Evolutionary conservation across 2,888 invertebrate species (phyloP), one percentile per base, ranked within the genome.

Genomic region (Polydrusus cervinus): DNA sequence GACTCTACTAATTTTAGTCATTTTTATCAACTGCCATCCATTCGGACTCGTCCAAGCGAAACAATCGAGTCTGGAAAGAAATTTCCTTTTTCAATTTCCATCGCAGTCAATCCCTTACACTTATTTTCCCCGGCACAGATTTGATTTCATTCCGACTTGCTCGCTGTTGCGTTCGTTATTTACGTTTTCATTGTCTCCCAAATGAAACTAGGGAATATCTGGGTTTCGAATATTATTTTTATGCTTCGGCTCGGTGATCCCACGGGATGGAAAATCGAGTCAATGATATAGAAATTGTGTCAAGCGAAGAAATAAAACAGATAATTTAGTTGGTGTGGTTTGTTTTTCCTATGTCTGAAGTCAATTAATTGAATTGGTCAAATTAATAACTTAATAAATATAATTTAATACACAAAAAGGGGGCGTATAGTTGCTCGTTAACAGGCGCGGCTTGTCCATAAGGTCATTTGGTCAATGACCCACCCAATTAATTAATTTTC

Each of bases 81-180:
- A 88, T 88, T 88, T 88, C 87, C 88, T 88, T 87, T 88, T 88
- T 87, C 87, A 88, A 88, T 88, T 88, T 88, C 87, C 87, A 85
- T 85, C 83, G 84, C 83, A 84, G 85, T 86, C 86, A 87, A 87
- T 87, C 86, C 85, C 86, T 87, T 86, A 86, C 86, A 85, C 87
- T 86, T 87, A 87, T 87, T 86, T 87, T 86, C 86, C 86, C 84
- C 85, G 84, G 86, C 84, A 84, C 85, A 86, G 87, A 87, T 86
- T 87, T 87, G 86, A 87, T 87, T 87, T 86, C 85, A 86, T 86
- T 86, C 83, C 82, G 78, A 79, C 79, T 80, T 82, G 83, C 81
- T 82, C 83, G 83, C 81, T 84, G 82, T 84, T 83, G 83, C 82
- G 83, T 71, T 84, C 83, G 83, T 84, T 85, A 84, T 84, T 85